Percentiles rank a stretch among this genome's conserved stretches.
These are phyloP conservation scores for Halcyon malimbica DNA, from an alignment of 2,113 vertebrate genomes.

Conservation along the genomic window DNA sequence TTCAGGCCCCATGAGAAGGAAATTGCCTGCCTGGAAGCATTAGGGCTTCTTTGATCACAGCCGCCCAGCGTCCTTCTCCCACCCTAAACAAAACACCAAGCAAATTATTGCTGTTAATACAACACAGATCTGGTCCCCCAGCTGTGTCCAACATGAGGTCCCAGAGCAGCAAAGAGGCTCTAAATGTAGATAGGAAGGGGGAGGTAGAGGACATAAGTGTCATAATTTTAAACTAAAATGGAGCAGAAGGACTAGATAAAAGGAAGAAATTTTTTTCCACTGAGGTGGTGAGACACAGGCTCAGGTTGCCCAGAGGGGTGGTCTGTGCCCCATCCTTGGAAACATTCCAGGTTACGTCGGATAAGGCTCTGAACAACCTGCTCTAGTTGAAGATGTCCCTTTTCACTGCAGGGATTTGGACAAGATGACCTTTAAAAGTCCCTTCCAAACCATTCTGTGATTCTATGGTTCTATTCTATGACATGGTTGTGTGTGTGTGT, in stretches of 20 bases:
- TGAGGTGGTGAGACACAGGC: not conserved
- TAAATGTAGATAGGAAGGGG: not conserved
- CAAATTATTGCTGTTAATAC: not conserved
- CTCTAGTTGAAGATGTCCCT: not conserved
- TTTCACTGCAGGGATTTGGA: not conserved
- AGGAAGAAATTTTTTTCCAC: not conserved
- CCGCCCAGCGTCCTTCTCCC: not conserved
- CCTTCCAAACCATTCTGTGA: not conserved
- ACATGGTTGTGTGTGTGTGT: not conserved
- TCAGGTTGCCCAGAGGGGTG: not conserved
- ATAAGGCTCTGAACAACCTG: not conserved
- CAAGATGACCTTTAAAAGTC: not conserved
- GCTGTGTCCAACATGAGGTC: fast-evolving
- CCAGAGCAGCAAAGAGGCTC: not conserved
- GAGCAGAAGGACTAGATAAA: not conserved
- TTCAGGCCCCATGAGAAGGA: not conserved
- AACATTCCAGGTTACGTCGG: not conserved
- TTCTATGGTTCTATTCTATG: not conserved
- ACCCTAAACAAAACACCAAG: not conserved
- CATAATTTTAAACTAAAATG: not conserved
- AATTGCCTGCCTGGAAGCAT: not conserved
- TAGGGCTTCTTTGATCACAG: not conserved
- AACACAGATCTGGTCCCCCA: not conserved
- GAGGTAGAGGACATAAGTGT: not conserved
- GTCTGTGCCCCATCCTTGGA: not conserved